Base-by-base conservation (phyloP, 2,113 vertebrate species). In the Nycticebus coucang region DNA sequence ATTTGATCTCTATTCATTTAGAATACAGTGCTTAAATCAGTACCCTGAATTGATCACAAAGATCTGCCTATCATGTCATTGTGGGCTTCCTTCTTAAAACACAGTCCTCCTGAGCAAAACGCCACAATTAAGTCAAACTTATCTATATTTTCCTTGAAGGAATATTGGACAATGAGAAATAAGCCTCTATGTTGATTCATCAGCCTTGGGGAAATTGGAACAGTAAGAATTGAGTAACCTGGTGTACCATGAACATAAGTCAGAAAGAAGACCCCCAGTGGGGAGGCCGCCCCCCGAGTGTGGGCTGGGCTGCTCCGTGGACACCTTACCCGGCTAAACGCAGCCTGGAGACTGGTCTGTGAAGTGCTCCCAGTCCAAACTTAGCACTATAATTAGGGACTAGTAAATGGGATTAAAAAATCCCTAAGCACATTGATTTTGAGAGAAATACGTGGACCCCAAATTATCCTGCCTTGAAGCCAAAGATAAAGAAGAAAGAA, bases 211-310 rank as follows among this genome's bases (percentile, higher is more conserved):
- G 11, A 19, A 86, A 89, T 1, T 66, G 26, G 2, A 53, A 41
- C 0, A 77, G 72, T 6, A 6, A 30, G 57, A 64, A 37, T 50
- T 26, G 45, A 50, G 45, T 50, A 50, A 37, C 1, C 18, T 18
- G 30, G 1, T 45, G 11, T 45, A 60, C 30, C 4, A 24, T 28
- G 17, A 57, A 62, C 12, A 68, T 22, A 21, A 59, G n/a, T 64
- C 11, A 17, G 13, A 5, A 33, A 45, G 26, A 33, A 75, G 33
- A 30, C 28, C 9, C 13, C 18, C 1, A 53, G 21, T 13, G 22
- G 50, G 26, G 2, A 3, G 13, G n/a, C 6, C 0, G 8, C 9
- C 2, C 19, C 15, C 71, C 22, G 33, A 33, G 6, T 5, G 11
- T 22, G 2, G 5, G 21, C 6, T 8, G 13, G 21, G 26, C n/a